These are phyloP conservation scores for Magallana ariakensis DNA, from an alignment of 1,140 invertebrate genomes.

Conservation along the genomic window DNA sequence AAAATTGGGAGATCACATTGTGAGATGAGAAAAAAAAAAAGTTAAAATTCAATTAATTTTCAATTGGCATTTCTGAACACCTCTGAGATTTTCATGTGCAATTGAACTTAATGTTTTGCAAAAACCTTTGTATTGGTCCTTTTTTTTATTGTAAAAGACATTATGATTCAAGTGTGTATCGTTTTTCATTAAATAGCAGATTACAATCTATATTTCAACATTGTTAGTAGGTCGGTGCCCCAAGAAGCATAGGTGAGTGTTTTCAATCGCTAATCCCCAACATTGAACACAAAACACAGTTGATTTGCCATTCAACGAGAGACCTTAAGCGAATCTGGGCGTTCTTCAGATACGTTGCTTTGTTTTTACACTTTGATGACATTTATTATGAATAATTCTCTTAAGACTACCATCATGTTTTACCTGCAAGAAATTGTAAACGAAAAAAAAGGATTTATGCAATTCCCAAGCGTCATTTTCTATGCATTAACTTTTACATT, in stretches of 20 bases:
- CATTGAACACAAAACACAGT: background rate
- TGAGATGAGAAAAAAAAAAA: background rate
- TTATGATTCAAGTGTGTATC: no score
- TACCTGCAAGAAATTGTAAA: background rate
- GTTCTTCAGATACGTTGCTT: background rate
- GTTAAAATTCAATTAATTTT: background rate
- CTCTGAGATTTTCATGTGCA: background rate
- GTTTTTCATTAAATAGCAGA: no score
- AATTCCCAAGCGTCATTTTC: background rate
- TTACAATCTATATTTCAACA: no score
- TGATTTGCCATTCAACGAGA: background rate
- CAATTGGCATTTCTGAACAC: background rate
- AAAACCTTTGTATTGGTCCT: background rate
- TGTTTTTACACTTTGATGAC: constrained; percentile 13
- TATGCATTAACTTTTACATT: background rate
- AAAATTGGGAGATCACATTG: background rate
- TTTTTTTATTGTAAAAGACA: no score
- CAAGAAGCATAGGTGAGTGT: no score
- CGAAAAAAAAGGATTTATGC: background rate
- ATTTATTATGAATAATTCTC: background rate
- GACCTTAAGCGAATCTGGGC: background rate
- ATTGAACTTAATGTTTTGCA: background rate
- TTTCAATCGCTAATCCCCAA: background rate
- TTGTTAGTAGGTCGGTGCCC: no score
- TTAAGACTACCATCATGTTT: background rate